Evolutionary conservation across 92 coral and sea anemone genomes (phyloP).

Genomic region (Phenganax stokvisi): DNA sequence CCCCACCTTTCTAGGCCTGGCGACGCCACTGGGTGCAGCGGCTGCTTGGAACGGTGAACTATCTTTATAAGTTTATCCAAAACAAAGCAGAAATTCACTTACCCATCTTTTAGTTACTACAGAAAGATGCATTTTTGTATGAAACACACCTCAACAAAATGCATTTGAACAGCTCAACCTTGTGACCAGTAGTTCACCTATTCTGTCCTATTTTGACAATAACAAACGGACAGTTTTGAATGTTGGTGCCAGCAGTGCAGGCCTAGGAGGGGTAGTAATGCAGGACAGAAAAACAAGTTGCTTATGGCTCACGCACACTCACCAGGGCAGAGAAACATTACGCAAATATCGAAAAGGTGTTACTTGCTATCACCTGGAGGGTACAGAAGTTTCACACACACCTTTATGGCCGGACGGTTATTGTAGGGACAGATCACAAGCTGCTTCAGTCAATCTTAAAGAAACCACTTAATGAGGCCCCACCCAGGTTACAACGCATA

Average conservation of each 20-base stretch:
- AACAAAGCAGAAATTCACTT: conserved; percentile 48
- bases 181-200: conserved; percentile 37
- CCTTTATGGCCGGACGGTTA: conserved; percentile 44
- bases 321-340: conserved; percentile 35
- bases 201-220: conserved; percentile 43
- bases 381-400: conserved; percentile 49
- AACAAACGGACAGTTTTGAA: conserved; percentile 36
- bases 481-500: conserved; percentile 54
- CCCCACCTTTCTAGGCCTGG: no score
- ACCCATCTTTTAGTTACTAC: conserved; percentile 43
- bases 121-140: conserved; percentile 47
- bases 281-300: conserved; percentile 48
- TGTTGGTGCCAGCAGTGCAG: conserved; percentile 49
- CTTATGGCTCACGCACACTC: conserved; percentile 45
- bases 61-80: conserved; percentile 49
- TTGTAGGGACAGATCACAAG: conserved; percentile 49
- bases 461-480: conserved; percentile 51
- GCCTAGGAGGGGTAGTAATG: conserved; percentile 49
- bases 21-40: conserved; percentile 13
- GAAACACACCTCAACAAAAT: conserved; percentile 49
- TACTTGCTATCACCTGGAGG: conserved; percentile 45
- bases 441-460: conserved; percentile 43
- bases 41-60: conserved; percentile 46
- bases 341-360: conserved; percentile 48
- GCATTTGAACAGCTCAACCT: conserved; percentile 48